A percentile compares a stretch with the other conserved stretches of the same genome.
Conservation (phyloP, 2,888 invertebrate species). For the Zaprionus obscuricornis region DNA sequence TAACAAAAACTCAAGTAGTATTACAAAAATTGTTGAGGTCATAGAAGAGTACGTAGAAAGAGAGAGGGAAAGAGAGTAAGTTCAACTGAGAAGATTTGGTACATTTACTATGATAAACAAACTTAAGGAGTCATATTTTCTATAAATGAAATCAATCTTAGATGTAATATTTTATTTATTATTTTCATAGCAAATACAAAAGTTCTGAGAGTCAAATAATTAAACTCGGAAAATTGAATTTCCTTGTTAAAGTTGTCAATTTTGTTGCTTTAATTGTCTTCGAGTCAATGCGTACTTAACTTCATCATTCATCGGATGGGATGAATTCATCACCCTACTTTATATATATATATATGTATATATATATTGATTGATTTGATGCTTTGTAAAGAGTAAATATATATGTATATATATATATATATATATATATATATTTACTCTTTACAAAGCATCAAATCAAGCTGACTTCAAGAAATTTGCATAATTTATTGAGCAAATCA, state of each 20-base stretch:
- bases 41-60: too few species aligned
- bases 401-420: too few species aligned
- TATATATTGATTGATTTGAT: slow-evolving; percentile 30
- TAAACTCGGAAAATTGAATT: slow-evolving; percentile 21
- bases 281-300: not conserved
- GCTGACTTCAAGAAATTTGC: slow-evolving; percentile 48
- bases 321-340: slow-evolving; percentile 6
- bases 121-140: slow-evolving; percentile 14
- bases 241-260: slow-evolving; percentile 37
- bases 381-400: slow-evolving; percentile 18
- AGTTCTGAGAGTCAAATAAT: not conserved
- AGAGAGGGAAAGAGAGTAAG: too few species aligned
- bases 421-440: too few species aligned
- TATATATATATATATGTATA: too few species aligned
- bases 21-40: not conserved
- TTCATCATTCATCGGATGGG: not conserved
- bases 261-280: slow-evolving; percentile 31
- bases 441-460: slow-evolving; percentile 25
- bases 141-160: too few species aligned
- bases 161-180: too few species aligned
- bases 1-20: too few species aligned
- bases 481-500: slow-evolving; percentile 54
- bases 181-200: too few species aligned
- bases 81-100: too few species aligned
- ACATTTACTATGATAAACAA: not conserved